Base-by-base conservation (phyloP, 2,113 vertebrate genomes). In the Tor tambroides region DNA sequence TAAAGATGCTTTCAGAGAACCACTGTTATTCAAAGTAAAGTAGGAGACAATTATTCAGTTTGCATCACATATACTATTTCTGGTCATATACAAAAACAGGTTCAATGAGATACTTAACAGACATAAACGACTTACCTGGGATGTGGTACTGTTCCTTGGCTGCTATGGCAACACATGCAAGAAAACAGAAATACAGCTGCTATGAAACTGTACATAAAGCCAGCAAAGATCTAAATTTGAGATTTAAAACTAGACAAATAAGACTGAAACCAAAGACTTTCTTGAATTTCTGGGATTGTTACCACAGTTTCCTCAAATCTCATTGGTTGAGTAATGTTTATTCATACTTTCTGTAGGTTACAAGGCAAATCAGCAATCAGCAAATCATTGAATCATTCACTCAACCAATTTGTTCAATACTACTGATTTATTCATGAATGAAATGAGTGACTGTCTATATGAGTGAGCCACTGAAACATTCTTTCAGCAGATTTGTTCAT, bases 71-170 rank as follows among this genome's bases (percentile, higher is more conserved):
- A 10, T 7, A 46, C 10, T 72, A 23, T 26, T 71, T 71, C 7
- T 1, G 10, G n/a, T 63, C 28, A 32, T 32, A 17, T 32, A 32
- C n/a, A 32, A 32, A 67, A 67, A 17, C 14, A 6, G n/a, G 6
- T 26, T 38, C 14, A 19, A 49, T 5, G 19, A 56, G 76, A 79
- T 7, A 26, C 54, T 61, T 15, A 35, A 80, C 21, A 80, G 30
- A 51, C 19, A 89, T 87, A 91, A 32, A 28, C 65, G 88, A 94
- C 94, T 96, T 93, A 95, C 95, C 95, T 94, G 95, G 95, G 91
- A 96, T 95, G 94, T 94, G 88, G 93, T 96, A 96, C 93, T 96
- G 95, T 92, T 96, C 95, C 93, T 96, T 96, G 88, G 95, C 95
- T 96, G 95, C 94, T 93, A 94, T 95, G 93, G 91, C 91, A 91